Evolutionary conservation across 2,888 invertebrate genomes (phyloP).

Genomic region (Heteropelma amictum): DNA sequence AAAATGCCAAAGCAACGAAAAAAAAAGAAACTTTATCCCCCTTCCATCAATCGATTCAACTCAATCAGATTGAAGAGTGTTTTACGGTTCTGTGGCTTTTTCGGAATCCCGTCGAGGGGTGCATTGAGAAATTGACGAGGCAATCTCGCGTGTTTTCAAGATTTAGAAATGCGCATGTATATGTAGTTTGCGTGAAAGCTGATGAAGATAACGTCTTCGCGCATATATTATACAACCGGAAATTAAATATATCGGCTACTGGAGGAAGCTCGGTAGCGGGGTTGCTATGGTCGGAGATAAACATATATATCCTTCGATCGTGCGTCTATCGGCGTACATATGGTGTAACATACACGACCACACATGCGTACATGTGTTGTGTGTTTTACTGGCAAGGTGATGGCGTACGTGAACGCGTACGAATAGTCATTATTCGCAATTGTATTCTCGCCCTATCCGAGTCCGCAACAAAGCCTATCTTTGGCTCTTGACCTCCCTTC

Average conservation of each 20-base stretch:
- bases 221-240: not conserved
- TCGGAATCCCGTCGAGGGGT: too few relatives aligned
- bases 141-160: too few relatives aligned
- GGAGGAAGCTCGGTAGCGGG: not conserved
- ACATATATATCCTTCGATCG: not conserved
- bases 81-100: too few relatives aligned
- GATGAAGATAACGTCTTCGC: not conserved
- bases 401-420: not conserved
- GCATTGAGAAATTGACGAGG: too few relatives aligned
- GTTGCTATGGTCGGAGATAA: not conserved
- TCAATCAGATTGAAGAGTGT: too few relatives aligned
- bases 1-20: too few relatives aligned
- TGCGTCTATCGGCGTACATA: not conserved
- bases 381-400: not conserved
- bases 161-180: too few relatives aligned
- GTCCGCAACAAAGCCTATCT: too few relatives aligned
- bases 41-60: too few relatives aligned
- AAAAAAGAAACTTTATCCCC: too few relatives aligned
- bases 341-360: not conserved
- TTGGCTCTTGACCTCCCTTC: too few relatives aligned
- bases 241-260: not conserved
- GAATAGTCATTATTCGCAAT: conserved; percentile 13
- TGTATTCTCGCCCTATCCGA: not conserved
- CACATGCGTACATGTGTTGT: not conserved
- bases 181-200: too few relatives aligned